Base-by-base conservation (phyloP, 2,888 invertebrate genomes). In the Drosophila atripex region DNA sequence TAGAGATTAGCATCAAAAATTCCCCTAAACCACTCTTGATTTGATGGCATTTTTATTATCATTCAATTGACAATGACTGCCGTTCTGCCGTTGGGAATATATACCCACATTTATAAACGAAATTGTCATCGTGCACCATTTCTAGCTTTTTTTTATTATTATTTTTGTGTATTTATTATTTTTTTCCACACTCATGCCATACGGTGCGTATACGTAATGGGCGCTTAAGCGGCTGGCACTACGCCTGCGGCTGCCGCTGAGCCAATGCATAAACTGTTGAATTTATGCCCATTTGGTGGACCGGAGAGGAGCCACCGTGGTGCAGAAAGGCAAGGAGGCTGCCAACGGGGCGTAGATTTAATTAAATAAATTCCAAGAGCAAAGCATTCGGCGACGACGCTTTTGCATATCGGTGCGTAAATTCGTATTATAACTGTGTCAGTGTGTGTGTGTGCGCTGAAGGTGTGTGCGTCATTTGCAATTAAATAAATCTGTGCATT, bases 401-500 rank as follows among this genome's bases (percentile, higher is more conserved):
- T 46, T 16, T 76, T 80, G 52, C 75, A 80, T 46, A 76, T 78
- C 78, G 75, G 75, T 68, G 68, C 77, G 79, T 80, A 84, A 79
- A 83, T 86, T 82, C 56, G 53, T 52, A 75, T 75, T 73, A 65
- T 75, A 80, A 77, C 76, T 75, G 75, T 77, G 68, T 41, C 53
- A 55, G 38, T 60, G 70, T 69, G 65, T 53, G 53, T 51, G 49
- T 70, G 41, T 23, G 21, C 21, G 61, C 30, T 51, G 43, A 46
- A 23, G 53, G 41, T 64, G 51, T 57, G 58, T 73, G 64, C 61
- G 49, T 64, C 35, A 61, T n/a, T 21, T 55, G 69, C 76, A 88
- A 86, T 88, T 88, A 82, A 88, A 88, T 88, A 88, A 88, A 88
- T 88, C 82, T 86, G 75, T 58, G 64, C 52, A 84, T 79, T 87